Evolutionary conservation across 1,140 invertebrate genomes (phyloP), one percentile per base, ranked within the genome.

Genomic region (Rhagoletis zephyria): DNA sequence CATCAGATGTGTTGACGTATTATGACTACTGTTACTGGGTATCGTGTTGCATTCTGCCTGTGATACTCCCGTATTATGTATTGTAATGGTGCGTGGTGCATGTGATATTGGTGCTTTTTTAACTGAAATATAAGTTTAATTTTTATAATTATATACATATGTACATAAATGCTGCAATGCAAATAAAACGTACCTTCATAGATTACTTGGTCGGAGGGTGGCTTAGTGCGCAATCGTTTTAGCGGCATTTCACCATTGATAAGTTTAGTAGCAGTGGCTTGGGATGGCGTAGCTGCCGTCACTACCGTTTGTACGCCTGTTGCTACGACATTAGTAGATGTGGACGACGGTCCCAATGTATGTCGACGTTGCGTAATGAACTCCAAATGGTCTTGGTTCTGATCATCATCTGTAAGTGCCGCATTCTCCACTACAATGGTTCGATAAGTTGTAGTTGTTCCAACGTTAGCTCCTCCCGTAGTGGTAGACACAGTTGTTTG

Each of bases 361-460:
- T 77, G 87, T 40, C 86, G 74, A 14, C 88, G 88, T 61, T 88
- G 88, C 12, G 88, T 88, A 30, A 88, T 88, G 45, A 85, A 88
- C 56, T 88, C 88, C 19, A 88, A 87, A 61, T 88, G 86, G 42
- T 88, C 86, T 63, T 88, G 86, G 10, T 88, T 85, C 12, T 89
- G 87, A 1, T 88, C 86, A 0, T 91, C 90, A 1, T 91, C 89
- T 19, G 89, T 88, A 45, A 89, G 90, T 9, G 89, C 86, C 9
- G 91, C 89, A 63, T 92, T 92, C 85, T 92, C 91, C 45, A 92
- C 91, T 0, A 92, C 90, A 74, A 92, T 92, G 51, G 91, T 92
- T 74, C 91, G 91, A 87, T 92, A 92, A 2, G 91, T 89, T 14
- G 88, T 88, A 19, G 59, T 61, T 16, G 60, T 16, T 4, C 30